Base-by-base conservation (phyloP, 2,113 vertebrate species). In the Pterocles burchelli region DNA sequence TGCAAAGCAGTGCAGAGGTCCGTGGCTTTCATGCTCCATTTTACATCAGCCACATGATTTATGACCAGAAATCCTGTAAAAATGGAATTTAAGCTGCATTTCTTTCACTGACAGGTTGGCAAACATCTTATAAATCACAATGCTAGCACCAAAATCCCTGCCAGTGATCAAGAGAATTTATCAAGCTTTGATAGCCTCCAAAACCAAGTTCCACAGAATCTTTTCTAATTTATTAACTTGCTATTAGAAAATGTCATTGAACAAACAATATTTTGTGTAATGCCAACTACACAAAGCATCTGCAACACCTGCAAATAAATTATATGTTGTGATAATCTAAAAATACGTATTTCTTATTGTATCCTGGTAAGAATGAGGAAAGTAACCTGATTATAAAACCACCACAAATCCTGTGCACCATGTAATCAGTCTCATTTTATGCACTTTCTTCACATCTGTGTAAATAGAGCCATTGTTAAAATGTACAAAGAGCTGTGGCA, bases 191-290 rank as follows among this genome's bases (percentile, higher is more conserved):
- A 72, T 28, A 71, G 33, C 25, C 33, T 91, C 71, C 66, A 62
- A 71, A 94, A 77, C 21, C 65, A 88, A 85, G 48, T 46, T 95
- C 51, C 65, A 92, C n/a, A 52, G 24, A 79, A 61, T 41, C 65
- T 65, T 87, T 81, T 96, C 89, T 90, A 82, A 91, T 95, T 93
- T 83, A 85, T 72, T 93, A 94, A 90, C 46, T 76, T 81, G 36
- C 45, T 57, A 67, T 87, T 89, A 65, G 74, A 95, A 95, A 94
- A 73, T 58, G 9, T 24, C 46, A 92, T 52, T 95, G 87, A 94
- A 89, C 9, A 16, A 89, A 78, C 38, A 90, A 38, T 80, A 77
- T 63, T 58, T 80, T 45, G 65, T 65, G 66, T 26, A 68, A 80
- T 68, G 45, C 74, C 62, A 80, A 71, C 36, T 46, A 90, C 33